Base-by-base conservation (phyloP, 2,797 vertebrate genomes). In the Poecilia wingei region DNA sequence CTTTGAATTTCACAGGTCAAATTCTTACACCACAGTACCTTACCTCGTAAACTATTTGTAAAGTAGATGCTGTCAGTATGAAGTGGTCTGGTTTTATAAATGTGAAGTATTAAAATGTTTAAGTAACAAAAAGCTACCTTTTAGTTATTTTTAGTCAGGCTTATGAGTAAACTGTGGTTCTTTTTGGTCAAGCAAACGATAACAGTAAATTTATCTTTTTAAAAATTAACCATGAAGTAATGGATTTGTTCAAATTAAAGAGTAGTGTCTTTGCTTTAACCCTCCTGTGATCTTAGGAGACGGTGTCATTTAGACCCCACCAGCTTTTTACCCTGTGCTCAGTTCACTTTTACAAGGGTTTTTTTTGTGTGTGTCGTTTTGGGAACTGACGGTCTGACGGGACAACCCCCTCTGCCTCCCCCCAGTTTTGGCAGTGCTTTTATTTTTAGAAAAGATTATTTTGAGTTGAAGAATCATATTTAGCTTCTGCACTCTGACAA, bases 401-500 rank as follows among this genome's bases (percentile, higher is more conserved):
- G 20, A 53, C 49, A 25, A 25, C 20, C 49, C 7, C 2, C 20
- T 8, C 49, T 0, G 2, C 18, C 2, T 51, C 49, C 49, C 20
- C 49, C 18, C 49, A 61, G 55, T 68, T 68, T 68, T 64, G 14
- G 59, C 16, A 41, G 18, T 68, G 68, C 28, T 20, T 43, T 69
- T 74, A 75, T 61, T 46, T 43, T 75, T 61, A 22, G 57, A 9
- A 43, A n/a, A 31, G 53, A 2, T 39, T 25, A 46, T 69, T 76
- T 51, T 75, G 1, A 41, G 70, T 12, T 49, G 43, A 71, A 76
- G 59, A 80, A 47, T 82, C 43, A 68, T 51, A 82, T 84, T 85
- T 76, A 64, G 33, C 36, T 6, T 81, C 9, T 74, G 64, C 39
- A 75, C 83, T 88, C 77, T 74, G 49, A 90, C 74, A 84, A 70